Evolutionary conservation across 2,888 invertebrate genomes (phyloP), one percentile per base, ranked within the genome.

Genomic region (Synanthedon myopaeformis): DNA sequence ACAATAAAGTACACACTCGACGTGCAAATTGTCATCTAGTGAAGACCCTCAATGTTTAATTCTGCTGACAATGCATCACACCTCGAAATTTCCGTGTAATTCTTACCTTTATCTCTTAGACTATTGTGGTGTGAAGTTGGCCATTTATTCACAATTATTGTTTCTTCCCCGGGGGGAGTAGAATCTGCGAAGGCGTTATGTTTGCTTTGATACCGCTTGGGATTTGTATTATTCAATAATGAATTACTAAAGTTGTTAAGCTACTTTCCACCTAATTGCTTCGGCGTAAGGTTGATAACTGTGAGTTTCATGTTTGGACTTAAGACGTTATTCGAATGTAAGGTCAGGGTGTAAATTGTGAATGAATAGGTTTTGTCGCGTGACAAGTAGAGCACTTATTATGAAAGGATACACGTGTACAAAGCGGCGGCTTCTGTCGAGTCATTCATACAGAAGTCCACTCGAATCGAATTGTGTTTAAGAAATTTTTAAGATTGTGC

Each of bases 81-180:
- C 82, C 81, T 78, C 67, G 60, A 82, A 79, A 84, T 82, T 81
- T 84, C 83, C 81, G 77, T 85, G 79, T 87, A 87, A 86, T 83
- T 78, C 79, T 77, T 69, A 61, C 77, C 68, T 79, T 86, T 84
- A 81, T 85, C 76, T 86, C 76, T 76, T 66, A 64, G 56, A 63
- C 72, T 66, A 79, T 86, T 85, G 83, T 84, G 79, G 79, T 59
- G 70, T 75, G 65, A 71, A 80, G 79, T 74, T 74, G 77, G 68
- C 82, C 79, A 85, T 86, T 84, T 81, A 82, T 79, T 79, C 67
- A 59, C 64, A 66, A 82, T 82, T 76, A 82, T 82, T 83, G 81
- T 83, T 77, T 84, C 75, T 69, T 69, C 76, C 57, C 72, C 71
- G 60, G 61, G 74, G 73, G 73, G 75, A 71, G 76, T 69, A 60